Base-by-base conservation (phyloP, 2,888 invertebrate genomes). In the Caenorhabditis japonica region DNA sequence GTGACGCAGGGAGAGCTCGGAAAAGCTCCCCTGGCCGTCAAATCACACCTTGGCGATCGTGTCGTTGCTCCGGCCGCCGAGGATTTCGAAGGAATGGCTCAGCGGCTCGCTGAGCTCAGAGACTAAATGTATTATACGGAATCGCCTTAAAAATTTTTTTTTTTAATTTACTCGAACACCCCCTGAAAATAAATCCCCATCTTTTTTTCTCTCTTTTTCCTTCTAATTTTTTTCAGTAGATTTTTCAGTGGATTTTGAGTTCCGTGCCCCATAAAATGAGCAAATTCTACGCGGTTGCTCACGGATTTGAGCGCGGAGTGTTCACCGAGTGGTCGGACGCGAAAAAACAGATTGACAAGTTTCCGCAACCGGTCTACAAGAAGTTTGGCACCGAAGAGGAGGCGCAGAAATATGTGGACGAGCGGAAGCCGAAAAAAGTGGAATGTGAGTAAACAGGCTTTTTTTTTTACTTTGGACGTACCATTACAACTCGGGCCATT, bases 311-410 rank as follows among this genome's bases (percentile, higher is more conserved):
- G 43, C 72, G 66, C 17, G 79, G 79, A 8, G 64, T 74, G 15
- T 81, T 59, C 74, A 47, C 59, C 5, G 84, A 86, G 15, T 90
- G 89, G 89, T 71, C 80, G 58, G 88, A 89, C 41, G 90, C 89
- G 79, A 80, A 88, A 62, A 75, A 66, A 23, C 88, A 80, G 73
- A 81, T 78, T 56, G 76, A 74, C 55, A 77, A 76, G 36, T 83
- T 83, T 52, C 83, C 83, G 3, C 81, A 82, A 51, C 75, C 82
- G 19, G 73, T 77, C 25, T 82, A 76, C 68, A 83, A 83, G 56
- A 83, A 84, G 62, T 84, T 83, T 46, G 69, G 58, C 1, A 77
- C 60, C 4, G 64, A 77, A 15, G 77, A 77, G 13, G 83, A 84
- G 21, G 84, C 84, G 7, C 77, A 82, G 49, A 68, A 76, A 43